A percentile compares a stretch with the other conserved stretches of the same genome.
Evolutionary conservation across 2,888 invertebrate genomes (phyloP).

Genomic region (Harpalus rufipes): DNA sequence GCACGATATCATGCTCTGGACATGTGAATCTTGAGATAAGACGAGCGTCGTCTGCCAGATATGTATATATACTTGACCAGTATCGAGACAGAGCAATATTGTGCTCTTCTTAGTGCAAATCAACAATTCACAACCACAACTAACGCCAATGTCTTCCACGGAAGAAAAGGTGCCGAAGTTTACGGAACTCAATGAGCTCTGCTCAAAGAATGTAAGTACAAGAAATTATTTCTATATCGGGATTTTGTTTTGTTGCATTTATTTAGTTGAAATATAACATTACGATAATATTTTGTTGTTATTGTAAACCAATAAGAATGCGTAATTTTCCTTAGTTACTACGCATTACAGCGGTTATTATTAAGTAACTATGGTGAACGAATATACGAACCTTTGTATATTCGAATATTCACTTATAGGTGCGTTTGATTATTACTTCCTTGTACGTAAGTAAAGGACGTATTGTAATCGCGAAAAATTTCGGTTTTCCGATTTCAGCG

Average conservation of each 20-base stretch:
- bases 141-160: constrained; percentile 7
- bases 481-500: no score
- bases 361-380: no score
- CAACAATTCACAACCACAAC: neutral
- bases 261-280: no score
- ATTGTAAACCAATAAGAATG: no score
- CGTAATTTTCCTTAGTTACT: no score
- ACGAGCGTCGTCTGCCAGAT: neutral
- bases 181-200: constrained; percentile 78
- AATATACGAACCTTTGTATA: no score
- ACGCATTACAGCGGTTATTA: no score
- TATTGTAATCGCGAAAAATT: no score
- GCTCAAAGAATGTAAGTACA: constrained; percentile 76
- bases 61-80: constrained; percentile 10
- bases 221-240: neutral
- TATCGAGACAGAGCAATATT: neutral
- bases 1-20: neutral
- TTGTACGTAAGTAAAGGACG: no score
- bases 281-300: no score
- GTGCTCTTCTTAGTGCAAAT: constrained; percentile 8
- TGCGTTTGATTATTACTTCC: no score
- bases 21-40: constrained; percentile 45
- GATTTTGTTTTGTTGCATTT: neutral
- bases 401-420: no score
- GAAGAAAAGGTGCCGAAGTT: constrained; percentile 74